A percentile compares a stretch with the other conserved stretches of the same genome.
These are phyloP conservation scores for Diaperis boleti DNA, from an alignment of 2,888 invertebrate genomes.

Conservation along the genomic window DNA sequence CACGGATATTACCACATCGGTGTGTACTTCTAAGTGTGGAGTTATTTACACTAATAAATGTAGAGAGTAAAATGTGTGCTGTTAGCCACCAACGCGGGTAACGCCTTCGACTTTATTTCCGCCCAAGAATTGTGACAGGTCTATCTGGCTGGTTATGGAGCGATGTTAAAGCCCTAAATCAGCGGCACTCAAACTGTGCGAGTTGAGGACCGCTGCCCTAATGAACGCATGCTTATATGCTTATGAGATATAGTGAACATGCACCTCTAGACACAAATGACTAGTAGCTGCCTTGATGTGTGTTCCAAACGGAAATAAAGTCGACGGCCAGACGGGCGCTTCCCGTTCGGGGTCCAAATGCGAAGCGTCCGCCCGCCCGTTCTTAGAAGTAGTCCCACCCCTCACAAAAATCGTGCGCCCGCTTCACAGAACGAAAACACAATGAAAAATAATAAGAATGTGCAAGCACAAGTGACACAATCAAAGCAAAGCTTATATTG, in stretches of 20 bases:
- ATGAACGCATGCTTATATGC: slow-evolving; percentile 20
- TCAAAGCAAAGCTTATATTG: slow-evolving; percentile 60
- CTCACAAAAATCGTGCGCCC: slow-evolving; percentile 22
- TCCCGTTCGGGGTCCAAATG: not conserved
- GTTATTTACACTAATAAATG: not conserved
- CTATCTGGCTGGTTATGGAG: not conserved
- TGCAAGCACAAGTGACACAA: slow-evolving; percentile 59
- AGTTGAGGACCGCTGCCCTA: not conserved
- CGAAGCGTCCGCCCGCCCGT: not conserved
- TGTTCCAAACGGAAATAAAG: slow-evolving; percentile 29
- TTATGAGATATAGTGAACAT: slow-evolving; percentile 21
- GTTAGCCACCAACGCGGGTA: not conserved
- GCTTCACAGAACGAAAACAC: slow-evolving; percentile 18
- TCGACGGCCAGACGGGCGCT: slow-evolving; percentile 9
- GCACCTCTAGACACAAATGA: slow-evolving; percentile 16
- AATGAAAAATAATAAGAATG: slow-evolving; percentile 40
- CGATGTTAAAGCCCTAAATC: slow-evolving; percentile 1
- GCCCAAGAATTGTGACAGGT: slow-evolving; percentile 9
- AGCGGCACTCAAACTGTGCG: not conserved
- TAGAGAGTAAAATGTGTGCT: not conserved
- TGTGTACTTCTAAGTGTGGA: slow-evolving; percentile 6
- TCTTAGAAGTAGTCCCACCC: slow-evolving; percentile 21
- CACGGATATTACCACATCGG: slow-evolving; percentile 12
- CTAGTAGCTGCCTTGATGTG: slow-evolving; percentile 4
- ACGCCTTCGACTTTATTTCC: slow-evolving; percentile 27